Conservation (phyloP, 2,888 invertebrate species). For the Pristionchus fissidentatus region DNA sequence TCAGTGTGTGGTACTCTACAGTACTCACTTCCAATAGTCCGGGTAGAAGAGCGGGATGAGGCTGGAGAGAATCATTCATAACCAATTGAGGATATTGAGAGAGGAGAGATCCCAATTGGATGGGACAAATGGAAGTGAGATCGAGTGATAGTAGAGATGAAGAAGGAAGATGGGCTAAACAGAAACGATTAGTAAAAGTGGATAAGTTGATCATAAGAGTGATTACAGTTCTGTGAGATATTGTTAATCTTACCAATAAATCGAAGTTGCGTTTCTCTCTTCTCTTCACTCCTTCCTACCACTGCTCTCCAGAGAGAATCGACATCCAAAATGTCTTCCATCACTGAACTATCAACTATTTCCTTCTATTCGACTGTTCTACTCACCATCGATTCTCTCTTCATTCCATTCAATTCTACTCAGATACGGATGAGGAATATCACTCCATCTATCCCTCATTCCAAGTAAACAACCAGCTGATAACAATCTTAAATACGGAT, state of each 20-base stretch:
- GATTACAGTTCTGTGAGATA: neutral
- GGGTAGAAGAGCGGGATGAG: constrained; percentile 37
- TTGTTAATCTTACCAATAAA: neutral
- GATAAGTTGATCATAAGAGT: neutral
- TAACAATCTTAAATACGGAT: neutral
- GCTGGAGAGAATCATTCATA: neutral
- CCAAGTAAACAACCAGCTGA: constrained; percentile 9
- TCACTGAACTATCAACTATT: neutral
- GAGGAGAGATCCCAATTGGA: constrained; percentile 1
- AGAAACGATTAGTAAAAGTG: too few species aligned
- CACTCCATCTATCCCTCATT: constrained; percentile 3
- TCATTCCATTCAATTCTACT: constrained; percentile 16
- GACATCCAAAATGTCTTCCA: neutral
- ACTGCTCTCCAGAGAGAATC: constrained; percentile 20
- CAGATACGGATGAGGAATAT: neutral
- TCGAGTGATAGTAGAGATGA: neutral
- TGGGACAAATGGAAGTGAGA: neutral
- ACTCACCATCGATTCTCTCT: neutral
- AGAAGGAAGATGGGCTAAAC: constrained; percentile 1
- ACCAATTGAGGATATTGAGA: neutral
- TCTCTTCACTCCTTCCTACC: neutral
- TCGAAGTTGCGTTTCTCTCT: too few species aligned
- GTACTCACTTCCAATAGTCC: constrained; percentile 27
- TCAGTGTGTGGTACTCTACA: too few species aligned
- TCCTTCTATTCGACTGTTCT: neutral